These are phyloP conservation scores for Dastarcus helophoroides DNA, from an alignment of 2,888 invertebrate species.

Conservation along the genomic window DNA sequence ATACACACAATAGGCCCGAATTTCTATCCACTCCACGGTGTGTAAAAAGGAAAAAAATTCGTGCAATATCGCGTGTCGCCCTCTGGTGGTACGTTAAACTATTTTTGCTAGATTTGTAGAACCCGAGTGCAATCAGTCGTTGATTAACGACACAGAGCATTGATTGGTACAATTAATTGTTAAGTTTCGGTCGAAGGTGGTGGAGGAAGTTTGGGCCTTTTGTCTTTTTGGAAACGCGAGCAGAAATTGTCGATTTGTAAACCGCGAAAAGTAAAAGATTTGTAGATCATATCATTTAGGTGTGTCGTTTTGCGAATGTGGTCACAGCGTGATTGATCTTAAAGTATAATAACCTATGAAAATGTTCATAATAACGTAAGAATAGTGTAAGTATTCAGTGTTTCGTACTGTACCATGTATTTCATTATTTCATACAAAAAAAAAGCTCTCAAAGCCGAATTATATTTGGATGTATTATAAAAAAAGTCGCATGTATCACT, in stretches of 20 bases:
- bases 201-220: slow-evolving; percentile 7
- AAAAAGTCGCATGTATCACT: slow-evolving; percentile 30
- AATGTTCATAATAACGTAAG: slow-evolving; percentile 27
- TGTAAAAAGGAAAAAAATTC: no score
- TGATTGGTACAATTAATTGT: no score
- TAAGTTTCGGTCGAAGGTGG: slow-evolving; percentile 8
- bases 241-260: slow-evolving; percentile 8
- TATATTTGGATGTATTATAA: slow-evolving; percentile 32
- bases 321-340: slow-evolving; percentile 22
- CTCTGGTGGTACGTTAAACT: no score
- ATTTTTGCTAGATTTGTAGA: no score
- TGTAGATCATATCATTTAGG: no score
- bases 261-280: no score
- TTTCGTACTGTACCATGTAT: slow-evolving; percentile 32
- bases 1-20: no score
- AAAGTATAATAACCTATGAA: slow-evolving; percentile 18
- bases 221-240: slow-evolving; percentile 5
- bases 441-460: slow-evolving; percentile 34
- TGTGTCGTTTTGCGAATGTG: no score
- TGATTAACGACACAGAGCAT: no score
- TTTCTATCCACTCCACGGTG: no score
- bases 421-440: slow-evolving; percentile 23
- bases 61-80: no score
- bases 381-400: slow-evolving; percentile 30
- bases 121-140: no score